These are phyloP conservation scores for Malaclemys terrapin DNA, from an alignment of 2,113 vertebrate species.

Conservation along the genomic window DNA sequence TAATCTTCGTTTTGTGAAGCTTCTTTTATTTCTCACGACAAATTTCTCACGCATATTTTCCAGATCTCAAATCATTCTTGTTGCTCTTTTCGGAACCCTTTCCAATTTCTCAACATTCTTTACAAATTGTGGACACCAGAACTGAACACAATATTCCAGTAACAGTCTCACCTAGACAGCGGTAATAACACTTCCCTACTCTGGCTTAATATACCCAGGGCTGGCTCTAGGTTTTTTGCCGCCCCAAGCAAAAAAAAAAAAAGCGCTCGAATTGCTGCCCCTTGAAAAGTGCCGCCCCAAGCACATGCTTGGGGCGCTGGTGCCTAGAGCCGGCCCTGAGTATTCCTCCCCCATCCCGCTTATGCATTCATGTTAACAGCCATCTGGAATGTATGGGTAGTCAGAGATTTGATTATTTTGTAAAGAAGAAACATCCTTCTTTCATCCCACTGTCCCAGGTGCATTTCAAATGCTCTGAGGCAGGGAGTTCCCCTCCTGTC, in stretches of 20 bases:
- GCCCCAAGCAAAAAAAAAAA: no score
- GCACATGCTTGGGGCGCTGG: no score
- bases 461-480: not conserved
- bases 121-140: not conserved
- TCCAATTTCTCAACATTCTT: not conserved
- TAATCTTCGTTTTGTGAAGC: not conserved
- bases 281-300: no score
- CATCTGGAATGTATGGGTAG: no score
- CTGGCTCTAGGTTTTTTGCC: no score
- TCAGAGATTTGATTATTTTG: not conserved
- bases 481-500: slow-evolving; percentile 29
- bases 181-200: not conserved
- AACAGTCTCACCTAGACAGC: not conserved
- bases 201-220: not conserved
- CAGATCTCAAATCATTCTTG: not conserved
- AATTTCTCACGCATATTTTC: not conserved
- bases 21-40: not conserved
- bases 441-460: fast-evolving
- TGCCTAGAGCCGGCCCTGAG: no score
- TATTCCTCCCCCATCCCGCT: not conserved
- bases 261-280: no score
- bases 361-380: no score
- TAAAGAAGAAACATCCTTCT: not conserved
- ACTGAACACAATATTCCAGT: not conserved
- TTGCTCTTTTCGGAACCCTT: not conserved